phyloP scores from a whole-genome alignment of 1,140 invertebrate genomes.

The Zaprionus lachaisei region DNA sequence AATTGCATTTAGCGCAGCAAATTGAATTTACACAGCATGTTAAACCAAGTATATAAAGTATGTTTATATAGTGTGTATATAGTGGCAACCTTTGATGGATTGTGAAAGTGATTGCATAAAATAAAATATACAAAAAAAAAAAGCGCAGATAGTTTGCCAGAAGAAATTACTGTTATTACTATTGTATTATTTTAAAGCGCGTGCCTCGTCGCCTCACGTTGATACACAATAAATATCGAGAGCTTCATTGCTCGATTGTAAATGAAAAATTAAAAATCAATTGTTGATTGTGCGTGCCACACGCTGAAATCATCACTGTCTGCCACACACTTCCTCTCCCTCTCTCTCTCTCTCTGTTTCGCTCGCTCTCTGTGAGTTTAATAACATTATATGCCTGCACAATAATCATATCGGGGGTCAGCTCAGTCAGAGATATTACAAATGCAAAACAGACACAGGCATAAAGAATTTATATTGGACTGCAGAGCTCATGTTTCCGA shows the following conservation, averaged over 20 bases:
- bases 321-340: not conserved
- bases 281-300: conserved; percentile 21
- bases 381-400: conserved; percentile 38
- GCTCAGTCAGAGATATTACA: not conserved
- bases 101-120: conserved; percentile 80
- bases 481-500: conserved; percentile 41
- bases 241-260: conserved; percentile 23
- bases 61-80: conserved; percentile 20
- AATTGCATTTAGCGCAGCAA: conserved; percentile 48
- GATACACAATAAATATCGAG: conserved; percentile 53
- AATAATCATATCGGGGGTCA: conserved; percentile 10
- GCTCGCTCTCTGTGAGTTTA: conserved; percentile 7
- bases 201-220: conserved; percentile 32
- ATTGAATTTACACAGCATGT: conserved; percentile 56
- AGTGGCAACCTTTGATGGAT: conserved; percentile 46
- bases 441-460: conserved; percentile 9
- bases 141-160: conserved; percentile 4
- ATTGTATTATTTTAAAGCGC: conserved; percentile 55
- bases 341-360: not conserved
- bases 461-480: conserved; percentile 43
- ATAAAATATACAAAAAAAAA: conserved; percentile 20
- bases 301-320: not conserved
- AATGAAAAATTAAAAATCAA: conserved; percentile 53
- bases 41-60: not conserved
- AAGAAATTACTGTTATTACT: conserved; percentile 19